These are phyloP conservation scores for Auanema sp. DNA, from an alignment of 2,888 invertebrate species.

Conservation along the genomic window DNA sequence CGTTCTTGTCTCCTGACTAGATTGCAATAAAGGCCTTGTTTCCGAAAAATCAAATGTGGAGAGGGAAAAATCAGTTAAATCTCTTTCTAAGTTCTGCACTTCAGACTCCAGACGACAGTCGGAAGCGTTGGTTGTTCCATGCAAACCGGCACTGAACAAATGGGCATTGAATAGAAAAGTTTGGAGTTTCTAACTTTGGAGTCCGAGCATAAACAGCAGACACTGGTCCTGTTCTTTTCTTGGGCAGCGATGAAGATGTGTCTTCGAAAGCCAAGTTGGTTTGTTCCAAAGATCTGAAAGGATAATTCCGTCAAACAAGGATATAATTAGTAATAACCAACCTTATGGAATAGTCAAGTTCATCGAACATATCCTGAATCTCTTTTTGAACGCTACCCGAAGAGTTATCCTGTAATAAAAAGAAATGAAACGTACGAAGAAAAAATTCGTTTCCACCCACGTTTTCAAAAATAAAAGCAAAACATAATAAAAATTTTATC, in stretches of 20 bases:
- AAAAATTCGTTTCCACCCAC: too few species aligned
- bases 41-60: slow-evolving; percentile 42
- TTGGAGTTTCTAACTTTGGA: slow-evolving; percentile 8
- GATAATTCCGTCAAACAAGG: neutral
- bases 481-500: too few species aligned
- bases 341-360: slow-evolving; percentile 15
- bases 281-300: slow-evolving; percentile 12
- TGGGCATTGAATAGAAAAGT: neutral
- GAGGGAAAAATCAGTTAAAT: slow-evolving; percentile 44
- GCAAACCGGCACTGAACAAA: slow-evolving; percentile 8
- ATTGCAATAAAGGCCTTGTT: slow-evolving; percentile 33
- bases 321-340: neutral
- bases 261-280: slow-evolving; percentile 1
- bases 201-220: slow-evolving; percentile 21
- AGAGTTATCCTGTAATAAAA: too few species aligned
- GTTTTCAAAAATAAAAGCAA: too few species aligned
- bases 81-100: slow-evolving; percentile 37
- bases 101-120: slow-evolving; percentile 15
- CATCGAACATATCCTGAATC: slow-evolving; percentile 16
- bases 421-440: too few species aligned
- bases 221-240: slow-evolving; percentile 11
- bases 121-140: slow-evolving; percentile 25
- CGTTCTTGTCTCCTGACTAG: neutral
- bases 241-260: neutral
- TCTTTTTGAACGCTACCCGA: neutral